Percentiles rank a stretch among this genome's conserved stretches.
Conservation (phyloP, 2,797 vertebrate genomes). For the Erithacus rubecula region DNA sequence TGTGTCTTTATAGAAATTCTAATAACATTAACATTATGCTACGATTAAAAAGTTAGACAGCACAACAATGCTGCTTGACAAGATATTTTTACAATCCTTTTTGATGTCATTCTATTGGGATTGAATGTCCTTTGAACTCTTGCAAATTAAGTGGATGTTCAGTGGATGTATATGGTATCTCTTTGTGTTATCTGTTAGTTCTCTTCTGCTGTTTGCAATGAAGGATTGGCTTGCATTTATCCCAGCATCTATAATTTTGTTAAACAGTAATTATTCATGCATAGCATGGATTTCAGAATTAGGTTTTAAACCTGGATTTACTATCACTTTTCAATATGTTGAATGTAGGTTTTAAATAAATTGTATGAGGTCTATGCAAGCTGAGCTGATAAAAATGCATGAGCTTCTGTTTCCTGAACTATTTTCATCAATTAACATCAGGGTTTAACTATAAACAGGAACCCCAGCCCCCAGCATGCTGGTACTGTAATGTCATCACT, state of each 20-base stretch:
- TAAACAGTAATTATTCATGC: conserved; percentile 53
- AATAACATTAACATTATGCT: conserved; percentile 72
- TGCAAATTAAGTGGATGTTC: conserved; percentile 66
- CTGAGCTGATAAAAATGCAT: conserved; percentile 40
- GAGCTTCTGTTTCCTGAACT: conserved; percentile 22
- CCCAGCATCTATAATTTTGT: conserved; percentile 44
- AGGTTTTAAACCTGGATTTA: conserved; percentile 27
- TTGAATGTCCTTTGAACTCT: conserved; percentile 72
- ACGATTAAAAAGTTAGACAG: conserved; percentile 73
- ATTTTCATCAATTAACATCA: background rate
- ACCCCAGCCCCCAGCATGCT: background rate
- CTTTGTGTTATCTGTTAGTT: conserved; percentile 40
- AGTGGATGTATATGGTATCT: background rate
- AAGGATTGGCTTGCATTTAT: conserved; percentile 55
- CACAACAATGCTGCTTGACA: conserved; percentile 69
- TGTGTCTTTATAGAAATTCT: conserved; percentile 67
- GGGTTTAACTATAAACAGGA: background rate
- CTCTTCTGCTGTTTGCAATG: conserved; percentile 45
- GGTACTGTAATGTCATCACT: background rate
- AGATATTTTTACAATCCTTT: conserved; percentile 74
- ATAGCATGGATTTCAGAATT: conserved; percentile 33
- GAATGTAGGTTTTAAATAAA: conserved; percentile 22
- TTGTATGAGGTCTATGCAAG: background rate
- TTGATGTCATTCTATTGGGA: conserved; percentile 71
- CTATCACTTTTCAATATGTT: background rate